Evolutionary conservation across 2,797 vertebrate species (phyloP).

Genomic region (Fratercula arctica): DNA sequence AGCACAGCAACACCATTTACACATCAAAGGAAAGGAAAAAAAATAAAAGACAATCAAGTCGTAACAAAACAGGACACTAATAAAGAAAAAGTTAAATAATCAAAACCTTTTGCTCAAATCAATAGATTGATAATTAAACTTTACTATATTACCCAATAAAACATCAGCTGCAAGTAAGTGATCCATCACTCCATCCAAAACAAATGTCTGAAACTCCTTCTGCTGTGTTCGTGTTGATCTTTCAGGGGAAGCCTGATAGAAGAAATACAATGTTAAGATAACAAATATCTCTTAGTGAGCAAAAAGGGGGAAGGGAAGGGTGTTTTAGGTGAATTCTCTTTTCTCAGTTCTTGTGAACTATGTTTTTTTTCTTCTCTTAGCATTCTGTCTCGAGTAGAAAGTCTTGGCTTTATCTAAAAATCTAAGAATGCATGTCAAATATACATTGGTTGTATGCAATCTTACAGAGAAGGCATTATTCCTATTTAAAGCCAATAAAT

Average conservation of each 20-base stretch:
- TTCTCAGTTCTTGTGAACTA: not conserved
- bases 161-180: conserved; percentile 97
- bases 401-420: not conserved
- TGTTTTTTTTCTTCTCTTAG: not conserved
- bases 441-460: not conserved
- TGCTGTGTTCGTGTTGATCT: conserved; percentile 97
- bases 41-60: not conserved
- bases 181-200: conserved; percentile 98
- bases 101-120: not conserved
- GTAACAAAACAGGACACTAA: not conserved
- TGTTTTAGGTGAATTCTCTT: not conserved
- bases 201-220: conserved; percentile 97
- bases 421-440: fast-evolving
- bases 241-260: conserved; percentile 90
- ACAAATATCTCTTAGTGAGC: not conserved
- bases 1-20: not conserved
- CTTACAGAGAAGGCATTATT: not conserved
- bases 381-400: not conserved
- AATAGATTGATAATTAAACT: not conserved
- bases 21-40: not conserved
- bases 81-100: not conserved
- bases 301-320: not conserved
- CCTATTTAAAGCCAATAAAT: not conserved
- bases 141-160: conserved; percentile 83
- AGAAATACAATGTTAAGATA: not conserved